phyloP scores from a whole-genome alignment of 2,113 vertebrate species.

The Pachycephala philippinensis region DNA sequence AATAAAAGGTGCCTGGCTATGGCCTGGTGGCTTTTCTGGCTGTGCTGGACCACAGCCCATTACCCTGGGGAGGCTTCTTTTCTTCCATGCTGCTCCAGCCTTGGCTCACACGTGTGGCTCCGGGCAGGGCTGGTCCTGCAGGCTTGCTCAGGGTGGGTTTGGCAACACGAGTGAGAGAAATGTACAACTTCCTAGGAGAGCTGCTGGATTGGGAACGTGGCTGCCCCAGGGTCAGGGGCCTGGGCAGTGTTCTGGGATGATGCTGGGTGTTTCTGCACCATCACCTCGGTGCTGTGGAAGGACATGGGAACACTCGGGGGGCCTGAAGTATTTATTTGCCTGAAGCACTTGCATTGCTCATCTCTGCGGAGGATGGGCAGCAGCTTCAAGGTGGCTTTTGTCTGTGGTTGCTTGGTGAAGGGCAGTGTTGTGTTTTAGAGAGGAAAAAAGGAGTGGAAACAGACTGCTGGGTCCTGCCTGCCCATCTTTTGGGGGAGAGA shows the following conservation, averaged over 20 bases:
- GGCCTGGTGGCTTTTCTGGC: background rate
- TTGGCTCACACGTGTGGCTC: background rate
- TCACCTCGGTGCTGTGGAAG: accelerated
- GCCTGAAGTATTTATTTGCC: background rate
- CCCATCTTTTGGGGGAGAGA: background rate
- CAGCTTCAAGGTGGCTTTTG: background rate
- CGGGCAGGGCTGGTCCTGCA: background rate
- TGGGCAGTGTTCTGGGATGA: background rate
- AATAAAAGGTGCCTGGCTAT: background rate
- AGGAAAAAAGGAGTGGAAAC: background rate
- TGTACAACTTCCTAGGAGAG: background rate
- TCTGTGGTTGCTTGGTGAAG: background rate
- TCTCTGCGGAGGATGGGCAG: background rate
- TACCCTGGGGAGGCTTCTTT: background rate
- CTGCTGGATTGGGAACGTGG: accelerated
- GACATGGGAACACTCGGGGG: background rate
- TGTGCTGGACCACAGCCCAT: background rate
- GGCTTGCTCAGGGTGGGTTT: background rate
- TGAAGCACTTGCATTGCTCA: background rate
- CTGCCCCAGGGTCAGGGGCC: background rate
- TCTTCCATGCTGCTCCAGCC: background rate
- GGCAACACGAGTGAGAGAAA: background rate
- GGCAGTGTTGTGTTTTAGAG: accelerated
- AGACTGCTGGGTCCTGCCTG: background rate
- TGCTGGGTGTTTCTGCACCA: background rate